phyloP scores from a whole-genome alignment of 2,888 invertebrate species.

The Tipula helvola region DNA sequence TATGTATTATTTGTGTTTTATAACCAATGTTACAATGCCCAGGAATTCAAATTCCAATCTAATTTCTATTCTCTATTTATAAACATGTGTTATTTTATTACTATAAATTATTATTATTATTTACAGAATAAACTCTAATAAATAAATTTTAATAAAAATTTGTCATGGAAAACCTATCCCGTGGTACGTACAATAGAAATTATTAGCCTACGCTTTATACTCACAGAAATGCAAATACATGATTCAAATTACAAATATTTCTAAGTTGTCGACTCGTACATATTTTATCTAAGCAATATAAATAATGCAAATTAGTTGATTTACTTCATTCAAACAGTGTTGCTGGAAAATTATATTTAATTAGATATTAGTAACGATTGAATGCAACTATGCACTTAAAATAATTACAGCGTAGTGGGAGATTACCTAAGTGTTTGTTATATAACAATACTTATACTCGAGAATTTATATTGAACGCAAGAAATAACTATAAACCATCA shows the following conservation, averaged over 20 bases:
- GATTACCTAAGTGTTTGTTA: too few species aligned
- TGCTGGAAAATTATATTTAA: background rate
- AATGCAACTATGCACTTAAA: background rate
- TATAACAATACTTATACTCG: too few species aligned
- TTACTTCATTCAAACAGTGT: background rate
- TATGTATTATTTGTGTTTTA: too few species aligned
- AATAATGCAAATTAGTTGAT: background rate
- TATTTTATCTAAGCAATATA: background rate
- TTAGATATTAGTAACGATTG: background rate
- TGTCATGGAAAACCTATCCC: background rate
- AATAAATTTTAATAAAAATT: background rate
- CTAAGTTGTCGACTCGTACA: background rate
- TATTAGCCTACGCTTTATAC: background rate
- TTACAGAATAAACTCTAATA: background rate
- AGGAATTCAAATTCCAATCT: background rate
- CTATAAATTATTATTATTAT: background rate
- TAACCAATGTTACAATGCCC: background rate
- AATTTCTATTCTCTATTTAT: background rate
- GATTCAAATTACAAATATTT: background rate
- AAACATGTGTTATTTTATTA: too few species aligned
- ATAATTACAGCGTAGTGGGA: background rate
- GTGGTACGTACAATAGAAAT: background rate
- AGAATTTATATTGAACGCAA: too few species aligned
- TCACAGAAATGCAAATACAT: background rate
- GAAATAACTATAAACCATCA: too few species aligned